These are phyloP conservation scores for Torymus texanus DNA, from an alignment of 2,888 invertebrate species.

Conservation along the genomic window DNA sequence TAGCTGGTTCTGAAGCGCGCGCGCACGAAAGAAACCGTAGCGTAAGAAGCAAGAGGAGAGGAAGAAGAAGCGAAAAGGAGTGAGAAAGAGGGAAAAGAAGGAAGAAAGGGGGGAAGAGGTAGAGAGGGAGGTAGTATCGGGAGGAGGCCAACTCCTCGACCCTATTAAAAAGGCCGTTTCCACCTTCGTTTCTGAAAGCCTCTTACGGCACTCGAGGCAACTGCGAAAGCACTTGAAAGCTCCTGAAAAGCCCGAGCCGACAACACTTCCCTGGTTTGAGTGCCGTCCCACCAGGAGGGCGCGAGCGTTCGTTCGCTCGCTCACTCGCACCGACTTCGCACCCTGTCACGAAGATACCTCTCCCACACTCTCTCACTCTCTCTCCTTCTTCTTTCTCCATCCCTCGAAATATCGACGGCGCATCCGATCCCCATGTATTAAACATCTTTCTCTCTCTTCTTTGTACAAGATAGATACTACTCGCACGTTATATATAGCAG, in stretches of 20 bases:
- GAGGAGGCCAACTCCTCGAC: conserved; percentile 68
- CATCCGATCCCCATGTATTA: conserved; percentile 68
- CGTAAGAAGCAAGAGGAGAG: conserved; percentile 18
- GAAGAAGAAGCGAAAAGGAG: conserved; percentile 24
- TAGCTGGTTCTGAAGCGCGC: neutral
- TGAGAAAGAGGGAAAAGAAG: neutral
- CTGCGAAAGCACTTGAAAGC: conserved; percentile 76
- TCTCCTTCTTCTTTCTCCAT: conserved; percentile 27
- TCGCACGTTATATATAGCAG: neutral
- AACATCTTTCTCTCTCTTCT: neutral
- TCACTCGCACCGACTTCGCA: conserved; percentile 66
- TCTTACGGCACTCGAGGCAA: conserved; percentile 75
- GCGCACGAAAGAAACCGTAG: neutral
- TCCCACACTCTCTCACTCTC: conserved; percentile 34
- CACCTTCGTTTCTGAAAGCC: conserved; percentile 75
- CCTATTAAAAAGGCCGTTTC: conserved; percentile 76
- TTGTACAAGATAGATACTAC: neutral
- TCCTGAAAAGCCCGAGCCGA: conserved; percentile 75
- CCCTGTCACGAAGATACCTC: conserved; percentile 71
- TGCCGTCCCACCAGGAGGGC: conserved; percentile 71
- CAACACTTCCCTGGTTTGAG: conserved; percentile 73
- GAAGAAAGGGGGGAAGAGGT: conserved; percentile 30
- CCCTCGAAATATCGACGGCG: conserved; percentile 41
- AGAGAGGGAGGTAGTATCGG: conserved; percentile 33
- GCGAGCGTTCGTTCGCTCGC: conserved; percentile 58